Percentiles rank a stretch among this genome's conserved stretches.
phyloP scores from a whole-genome alignment of 64 coral and sea anemone genomes.

The Montipora cactus region DNA sequence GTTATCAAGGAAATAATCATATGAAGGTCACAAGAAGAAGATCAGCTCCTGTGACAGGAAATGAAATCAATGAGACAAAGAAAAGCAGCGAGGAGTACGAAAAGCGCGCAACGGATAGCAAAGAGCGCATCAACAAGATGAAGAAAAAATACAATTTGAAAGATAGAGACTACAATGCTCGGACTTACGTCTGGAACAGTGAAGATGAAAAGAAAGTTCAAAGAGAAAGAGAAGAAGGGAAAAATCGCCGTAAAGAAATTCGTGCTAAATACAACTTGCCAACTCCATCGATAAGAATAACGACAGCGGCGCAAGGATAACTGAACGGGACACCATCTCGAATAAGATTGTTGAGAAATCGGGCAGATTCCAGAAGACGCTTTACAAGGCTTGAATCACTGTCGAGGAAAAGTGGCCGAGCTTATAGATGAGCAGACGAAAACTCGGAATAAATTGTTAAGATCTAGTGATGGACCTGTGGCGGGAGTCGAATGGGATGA shows the following conservation, averaged over 20 bases:
- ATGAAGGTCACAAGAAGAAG: neutral
- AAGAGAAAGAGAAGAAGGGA: constrained; percentile 15
- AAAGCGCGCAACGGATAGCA: constrained; percentile 3
- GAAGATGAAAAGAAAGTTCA: neutral
- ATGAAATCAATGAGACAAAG: constrained; percentile 14
- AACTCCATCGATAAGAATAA: neutral
- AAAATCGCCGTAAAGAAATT: constrained; percentile 9
- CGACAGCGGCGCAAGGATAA: neutral
- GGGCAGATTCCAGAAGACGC: too few relatives aligned
- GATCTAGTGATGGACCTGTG: too few relatives aligned
- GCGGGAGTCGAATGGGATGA: too few relatives aligned
- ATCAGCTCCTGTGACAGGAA: neutral
- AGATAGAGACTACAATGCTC: constrained; percentile 30
- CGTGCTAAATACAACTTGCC: constrained; percentile 24
- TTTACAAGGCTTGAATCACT: too few relatives aligned
- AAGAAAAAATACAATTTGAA: constrained; percentile 42
- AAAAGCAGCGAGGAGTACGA: constrained; percentile 18
- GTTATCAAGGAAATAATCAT: neutral
- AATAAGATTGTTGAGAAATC: neutral
- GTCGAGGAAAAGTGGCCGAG: too few relatives aligned
- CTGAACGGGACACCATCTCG: neutral
- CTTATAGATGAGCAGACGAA: too few relatives aligned
- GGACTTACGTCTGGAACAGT: constrained; percentile 6
- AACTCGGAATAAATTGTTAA: too few relatives aligned
- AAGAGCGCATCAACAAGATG: neutral